Base-by-base conservation (phyloP, 2,797 vertebrate genomes). In the Darevskia mixta region DNA sequence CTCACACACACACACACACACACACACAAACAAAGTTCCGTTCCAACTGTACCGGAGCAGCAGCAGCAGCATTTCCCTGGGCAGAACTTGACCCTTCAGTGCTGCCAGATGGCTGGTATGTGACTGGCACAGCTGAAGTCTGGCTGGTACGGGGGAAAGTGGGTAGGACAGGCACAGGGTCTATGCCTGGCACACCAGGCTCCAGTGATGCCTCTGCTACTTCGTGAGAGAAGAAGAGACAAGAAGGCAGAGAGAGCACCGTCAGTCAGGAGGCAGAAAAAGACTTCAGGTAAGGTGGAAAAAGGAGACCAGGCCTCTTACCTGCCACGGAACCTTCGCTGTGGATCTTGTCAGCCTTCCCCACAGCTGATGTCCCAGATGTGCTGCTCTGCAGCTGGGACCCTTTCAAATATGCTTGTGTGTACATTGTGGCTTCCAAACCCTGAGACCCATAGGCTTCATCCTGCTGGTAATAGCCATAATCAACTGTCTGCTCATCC, bases 391-490 rank as follows among this genome's bases (percentile, higher is more conserved):
- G 92, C 84, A 93, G 92, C 11, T 95, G 90, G 35, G 90, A 10
- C 5, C 94, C 94, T 94, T 97, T 92, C 94, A 92, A 90, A 90
- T 91, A 80, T 94, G 94, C 87, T 94, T 94, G 92, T 87, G 94
- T 84, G 94, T 92, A 91, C 92, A 93, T 87, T 89, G 94, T 69
- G 2, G 92, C 89, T 79, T 94, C 90, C 76, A 94, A 90, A 77
- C 95, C 84, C 27, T 96, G 96, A 87, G 93, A 69, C 64, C 96
- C 92, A 61, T 97, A 97, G 83, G 93, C 43, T 90, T 96, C 97
- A 94, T 98, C 98, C 93, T 98, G 98, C 94, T 98, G 98, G 95
- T 98, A 98, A 87, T 97, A 97, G 73, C 94, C 69, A n/a, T 97
- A 94, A 94, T 98, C 98, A 4, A 91, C 78, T 32, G 95, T 87